Evolutionary conservation across 2,888 invertebrate species (phyloP), one percentile per base, ranked within the genome.

Genomic region (Pristionchus exspectatus): DNA sequence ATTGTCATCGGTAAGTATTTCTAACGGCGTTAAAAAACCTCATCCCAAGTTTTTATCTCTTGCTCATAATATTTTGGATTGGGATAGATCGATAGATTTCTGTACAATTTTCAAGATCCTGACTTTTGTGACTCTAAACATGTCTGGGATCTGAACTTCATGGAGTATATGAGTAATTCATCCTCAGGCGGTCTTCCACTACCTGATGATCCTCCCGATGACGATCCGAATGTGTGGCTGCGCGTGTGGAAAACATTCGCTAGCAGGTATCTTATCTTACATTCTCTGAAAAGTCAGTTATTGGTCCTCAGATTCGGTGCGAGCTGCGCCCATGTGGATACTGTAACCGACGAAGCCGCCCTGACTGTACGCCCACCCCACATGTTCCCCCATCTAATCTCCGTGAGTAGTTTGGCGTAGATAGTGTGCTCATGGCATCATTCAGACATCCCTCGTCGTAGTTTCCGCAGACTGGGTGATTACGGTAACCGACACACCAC

Each of bases 161-260:
- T n/a, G n/a, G n/a, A n/a, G n/a, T n/a, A 50, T 50, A 10, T 12
- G 10, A 50, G 44, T 50, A 38, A 50, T 50, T 63, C 5, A 21
- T 63, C 63, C 24, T 14, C 24, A 87, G 87, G 87, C 27, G 69
- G 50, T 21, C 56, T 30, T 69, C 69, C 87, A 12, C 44, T 30
- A 14, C 87, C 87, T 12, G 66, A 38, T 18, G 69, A 87, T 12
- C 50, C n/a, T 1, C 9, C 50, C 38, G 88, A 88, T 33, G 77
- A 33, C 59, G 33, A 72, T n/a, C 33, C 77, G 21, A 33, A 14
- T 10, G 59, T 88, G 24, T 88, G 88, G 88, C 30, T 21, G n/a
- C 88, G 77, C 10, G 50, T 88, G n/a, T 88, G 88, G 88, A 74
- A 30, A 88, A 77, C 54, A 1, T 88, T 88, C 88, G 27, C 88